phyloP scores from a whole-genome alignment of 2,113 vertebrate genomes.

The Heterocephalus glaber region DNA sequence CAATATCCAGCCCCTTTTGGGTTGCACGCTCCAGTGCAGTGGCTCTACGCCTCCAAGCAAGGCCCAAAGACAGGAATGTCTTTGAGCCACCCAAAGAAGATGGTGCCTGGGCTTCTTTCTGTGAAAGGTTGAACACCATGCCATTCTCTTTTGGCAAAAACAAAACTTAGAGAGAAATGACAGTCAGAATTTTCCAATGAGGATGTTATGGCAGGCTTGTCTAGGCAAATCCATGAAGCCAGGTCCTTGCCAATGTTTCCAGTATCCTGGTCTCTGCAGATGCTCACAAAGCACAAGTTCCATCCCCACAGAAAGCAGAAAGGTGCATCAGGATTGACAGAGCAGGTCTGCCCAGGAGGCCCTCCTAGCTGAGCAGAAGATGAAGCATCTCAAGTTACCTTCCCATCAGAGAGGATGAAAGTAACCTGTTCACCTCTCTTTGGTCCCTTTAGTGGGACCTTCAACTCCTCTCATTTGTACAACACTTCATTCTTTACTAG shows the following conservation, averaged over 20 bases:
- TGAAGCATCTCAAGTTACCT: neutral
- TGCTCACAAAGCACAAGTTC: neutral
- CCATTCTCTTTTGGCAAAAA: neutral
- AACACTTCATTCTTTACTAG: neutral
- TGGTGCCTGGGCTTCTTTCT: neutral
- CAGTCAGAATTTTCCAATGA: neutral
- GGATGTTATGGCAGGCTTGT: neutral
- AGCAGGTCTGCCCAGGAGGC: neutral
- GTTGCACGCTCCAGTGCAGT: fast-evolving
- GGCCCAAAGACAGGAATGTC: neutral
- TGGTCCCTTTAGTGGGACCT: neutral
- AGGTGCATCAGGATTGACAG: neutral
- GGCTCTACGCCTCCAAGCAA: neutral
- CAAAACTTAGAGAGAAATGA: neutral
- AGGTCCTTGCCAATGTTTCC: neutral
- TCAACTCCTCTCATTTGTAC: neutral
- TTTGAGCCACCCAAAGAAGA: neutral
- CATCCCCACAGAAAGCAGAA: neutral
- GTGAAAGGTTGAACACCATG: neutral
- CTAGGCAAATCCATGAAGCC: neutral
- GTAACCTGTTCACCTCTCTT: neutral
- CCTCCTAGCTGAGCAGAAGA: neutral
- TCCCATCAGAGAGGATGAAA: neutral
- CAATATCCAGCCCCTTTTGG: neutral
- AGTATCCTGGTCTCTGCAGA: neutral